phyloP scores from a whole-genome alignment of 2,797 vertebrate genomes.

The Erithacus rubecula region DNA sequence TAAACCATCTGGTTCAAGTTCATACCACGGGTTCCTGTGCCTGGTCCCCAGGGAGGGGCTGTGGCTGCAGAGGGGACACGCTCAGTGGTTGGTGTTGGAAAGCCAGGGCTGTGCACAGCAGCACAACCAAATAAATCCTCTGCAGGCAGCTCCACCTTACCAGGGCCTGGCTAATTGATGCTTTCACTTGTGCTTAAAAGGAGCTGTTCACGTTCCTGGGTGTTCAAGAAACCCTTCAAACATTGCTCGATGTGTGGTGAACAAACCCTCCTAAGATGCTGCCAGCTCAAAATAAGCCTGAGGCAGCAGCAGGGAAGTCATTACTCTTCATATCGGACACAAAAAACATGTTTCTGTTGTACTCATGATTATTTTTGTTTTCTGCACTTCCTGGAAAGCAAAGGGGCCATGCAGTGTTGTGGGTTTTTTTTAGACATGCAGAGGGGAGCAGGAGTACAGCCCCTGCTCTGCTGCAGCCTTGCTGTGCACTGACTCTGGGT shows the following conservation, averaged over 20 bases:
- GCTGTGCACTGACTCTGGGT: fast-evolving
- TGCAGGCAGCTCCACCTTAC: neutral
- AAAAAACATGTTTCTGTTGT: neutral
- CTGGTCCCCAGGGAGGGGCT: neutral
- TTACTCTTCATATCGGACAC: neutral
- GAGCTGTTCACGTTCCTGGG: neutral
- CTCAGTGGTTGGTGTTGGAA: fast-evolving
- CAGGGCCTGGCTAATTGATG: neutral
- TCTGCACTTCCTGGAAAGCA: conserved; percentile 1
- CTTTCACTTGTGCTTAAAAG: neutral
- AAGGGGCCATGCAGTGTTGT: neutral
- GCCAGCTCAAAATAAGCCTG: neutral
- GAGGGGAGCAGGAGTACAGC: neutral
- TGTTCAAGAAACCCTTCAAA: neutral
- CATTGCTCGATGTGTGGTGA: neutral
- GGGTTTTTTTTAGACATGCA: neutral
- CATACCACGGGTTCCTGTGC: neutral
- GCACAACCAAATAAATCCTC: neutral
- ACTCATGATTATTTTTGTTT: neutral
- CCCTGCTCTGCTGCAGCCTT: neutral
- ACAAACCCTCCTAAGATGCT: neutral
- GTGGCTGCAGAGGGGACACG: neutral
- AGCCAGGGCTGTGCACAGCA: neutral
- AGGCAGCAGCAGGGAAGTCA: neutral
- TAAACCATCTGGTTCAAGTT: neutral